Evolutionary conservation across 2,888 invertebrate species (phyloP), one percentile per base, ranked within the genome.

Genomic region (Cerceris ruficornis): DNA sequence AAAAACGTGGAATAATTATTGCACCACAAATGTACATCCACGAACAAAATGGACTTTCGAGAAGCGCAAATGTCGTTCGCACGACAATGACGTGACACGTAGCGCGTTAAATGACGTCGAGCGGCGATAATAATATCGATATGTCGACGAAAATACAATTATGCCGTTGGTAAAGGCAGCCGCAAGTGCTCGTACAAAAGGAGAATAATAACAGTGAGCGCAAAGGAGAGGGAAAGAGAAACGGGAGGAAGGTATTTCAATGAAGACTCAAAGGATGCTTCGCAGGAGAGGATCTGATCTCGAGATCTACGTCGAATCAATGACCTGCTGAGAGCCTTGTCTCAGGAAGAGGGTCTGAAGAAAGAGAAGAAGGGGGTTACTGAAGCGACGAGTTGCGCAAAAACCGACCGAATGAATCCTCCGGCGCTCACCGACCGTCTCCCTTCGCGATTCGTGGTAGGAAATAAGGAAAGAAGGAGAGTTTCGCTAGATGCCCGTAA

Each of bases 271-370:
- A 81, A 76, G 81, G 77, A 81, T 68, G 76, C 80, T 80, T 67
- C 76, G 80, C 80, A 72, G 72, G 80, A 81, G 81, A 81, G 81
- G 81, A 81, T 81, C 80, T 62, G 81, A 81, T 81, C 81, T 80
- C 80, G 80, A 81, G 81, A 81, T 81, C 81, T 77, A 77, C 81
- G 81, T 76, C 73, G 81, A 81, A 81, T 81, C 81, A 81, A 81
- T 81, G 81, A 81, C 82, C 82, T 69, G 78, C 82, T 82, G 81
- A 80, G 81, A 81, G 81, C 68, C 77, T 68, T 73, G 81, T 68
- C 81, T 80, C 80, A 62, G 70, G 74, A 65, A 69, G 74, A 62
- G 71, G 75, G 70, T 39, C 62, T 14, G 71, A 72, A 62, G 68
- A 64, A 75, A 77, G 67, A 65, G 80, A 69, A 62, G 66, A 65